Evolutionary conservation across 2,888 invertebrate species (phyloP), one percentile per base, ranked within the genome.

Genomic region (Alsophila aescularia): DNA sequence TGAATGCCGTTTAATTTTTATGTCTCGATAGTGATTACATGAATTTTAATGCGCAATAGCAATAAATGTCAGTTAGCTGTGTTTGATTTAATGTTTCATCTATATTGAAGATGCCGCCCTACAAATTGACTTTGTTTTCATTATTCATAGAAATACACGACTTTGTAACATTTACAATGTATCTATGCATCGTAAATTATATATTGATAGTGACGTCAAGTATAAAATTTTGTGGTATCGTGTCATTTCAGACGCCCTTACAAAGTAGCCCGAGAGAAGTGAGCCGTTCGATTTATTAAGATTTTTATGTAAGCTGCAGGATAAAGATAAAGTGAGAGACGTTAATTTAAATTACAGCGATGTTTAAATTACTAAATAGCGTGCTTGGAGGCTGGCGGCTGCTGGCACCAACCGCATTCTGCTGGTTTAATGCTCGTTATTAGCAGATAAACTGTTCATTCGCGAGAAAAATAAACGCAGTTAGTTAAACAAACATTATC

Each of bases 11-110:
- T 83, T 81, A 81, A 81, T 82, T 82, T 82, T 80, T 79, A 79
- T 80, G 74, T 77, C 73, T 70, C 70, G 79, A 79, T 78, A 76
- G 79, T 75, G 76, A 81, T 79, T 80, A 84, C 83, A 84, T 82
- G 83, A 80, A 82, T 83, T 83, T 85, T 85, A 86, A 86, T 85
- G 77, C 78, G 81, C 82, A 77, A 85, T 79, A 79, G 85, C 79
- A 82, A 84, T 87, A 83, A 85, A 85, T 67, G 75, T 77, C 79
- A 67, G 75, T 76, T 74, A 76, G 72, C 70, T 72, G 79, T 80
- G 73, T 75, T 79, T 77, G 77, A 80, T 81, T 79, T 77, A 81
- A 77, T 75, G 72, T 71, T 73, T 55, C 73, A 75, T 75, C 69
- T 75, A 72, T 73, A 77, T 75, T 75, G 72, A 77, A 75, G 79